Conservation (phyloP, 2,113 vertebrate species). For the Pitta sordida region DNA sequence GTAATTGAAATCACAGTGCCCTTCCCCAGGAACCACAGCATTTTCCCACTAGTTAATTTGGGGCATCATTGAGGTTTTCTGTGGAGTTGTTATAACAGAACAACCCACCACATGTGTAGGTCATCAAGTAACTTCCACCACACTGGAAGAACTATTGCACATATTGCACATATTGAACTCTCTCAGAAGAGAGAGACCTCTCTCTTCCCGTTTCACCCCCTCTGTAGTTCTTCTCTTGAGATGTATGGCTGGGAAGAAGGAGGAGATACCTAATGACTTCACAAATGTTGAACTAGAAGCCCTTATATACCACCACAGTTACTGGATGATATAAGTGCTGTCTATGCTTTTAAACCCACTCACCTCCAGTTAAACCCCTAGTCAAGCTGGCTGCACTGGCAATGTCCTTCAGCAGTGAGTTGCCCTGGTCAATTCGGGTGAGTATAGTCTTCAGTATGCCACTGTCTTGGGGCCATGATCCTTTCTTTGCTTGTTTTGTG, state of each 20-base stretch:
- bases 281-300: background rate
- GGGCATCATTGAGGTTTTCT: background rate
- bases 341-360: background rate
- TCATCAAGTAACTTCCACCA: background rate
- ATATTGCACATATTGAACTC: too few species aligned
- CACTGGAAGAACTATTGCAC: background rate
- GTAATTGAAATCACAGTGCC: background rate
- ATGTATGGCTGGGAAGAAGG: background rate
- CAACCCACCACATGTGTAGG: background rate
- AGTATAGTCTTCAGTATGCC: background rate
- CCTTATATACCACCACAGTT: background rate
- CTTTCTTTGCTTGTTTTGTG: background rate
- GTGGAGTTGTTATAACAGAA: background rate
- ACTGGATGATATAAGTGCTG: background rate
- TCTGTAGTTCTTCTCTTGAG: background rate
- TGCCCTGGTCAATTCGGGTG: background rate
- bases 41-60: background rate
- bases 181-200: too few species aligned
- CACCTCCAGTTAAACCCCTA: background rate
- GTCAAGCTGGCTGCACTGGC: background rate
- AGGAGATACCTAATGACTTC: background rate
- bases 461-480: background rate
- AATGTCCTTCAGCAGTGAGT: background rate
- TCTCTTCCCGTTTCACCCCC: background rate
- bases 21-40: background rate